Evolutionary conservation across 2,797 vertebrate genomes (phyloP), one percentile per base, ranked within the genome.

Genomic region (Pogonophryne albipinna): DNA sequence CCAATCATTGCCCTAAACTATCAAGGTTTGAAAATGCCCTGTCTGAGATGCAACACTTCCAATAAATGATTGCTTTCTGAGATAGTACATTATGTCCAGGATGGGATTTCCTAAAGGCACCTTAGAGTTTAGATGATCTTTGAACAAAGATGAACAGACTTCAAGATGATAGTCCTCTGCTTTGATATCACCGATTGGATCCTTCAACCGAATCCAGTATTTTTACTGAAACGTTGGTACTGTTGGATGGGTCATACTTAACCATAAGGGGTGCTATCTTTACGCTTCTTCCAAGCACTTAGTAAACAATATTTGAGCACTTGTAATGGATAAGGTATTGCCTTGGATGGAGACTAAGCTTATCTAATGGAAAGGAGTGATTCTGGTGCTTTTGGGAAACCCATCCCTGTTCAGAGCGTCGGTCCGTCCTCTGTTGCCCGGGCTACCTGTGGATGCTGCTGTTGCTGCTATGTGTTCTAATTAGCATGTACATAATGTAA

Each of bases 401-500:
- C 86, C 89, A 59, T 55, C 53, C 76, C 78, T 82, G 74, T 77
- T 75, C 67, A 71, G 91, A 78, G 63, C 70, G 75, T 59, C 77
- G 83, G 84, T 84, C 76, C 63, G 80, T 88, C 76, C 80, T 87
- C 81, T 79, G 63, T 71, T 82, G 70, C 85, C 87, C 53, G 78
- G 76, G 86, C 85, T 90, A 89, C 91, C 89, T 93, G 91, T 93
- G 92, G 92, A 92, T 91, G 92, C 95, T 94, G 88, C 90, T 95
- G 93, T 95, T 94, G 90, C 91, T 95, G 91, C 94, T 95, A 90
- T 87, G 90, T 88, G 93, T 91, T 88, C 86, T 87, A 90, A 90
- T 88, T 93, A 94, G 95, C 93, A 56, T 99, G 97, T 98, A 98
- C 93, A 99, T 98, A 97, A 79, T 96, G 96, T 98, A 97, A 96